These are phyloP conservation scores for Anseranas semipalmata DNA, from an alignment of 2,113 vertebrate genomes.

Conservation along the genomic window DNA sequence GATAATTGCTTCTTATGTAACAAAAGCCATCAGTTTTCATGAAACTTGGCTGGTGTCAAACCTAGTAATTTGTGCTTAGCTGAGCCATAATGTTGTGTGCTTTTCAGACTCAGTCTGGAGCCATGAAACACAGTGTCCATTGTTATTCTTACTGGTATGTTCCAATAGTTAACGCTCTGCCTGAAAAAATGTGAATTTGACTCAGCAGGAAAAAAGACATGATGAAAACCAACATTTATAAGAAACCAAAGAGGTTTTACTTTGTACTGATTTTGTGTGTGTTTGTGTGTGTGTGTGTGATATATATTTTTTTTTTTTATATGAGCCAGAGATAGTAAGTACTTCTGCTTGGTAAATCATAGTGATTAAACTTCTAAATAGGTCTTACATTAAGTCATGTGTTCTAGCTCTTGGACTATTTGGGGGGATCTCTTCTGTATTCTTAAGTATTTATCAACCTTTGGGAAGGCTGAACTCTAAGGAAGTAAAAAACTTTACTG, in stretches of 20 bases:
- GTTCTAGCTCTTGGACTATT: not conserved
- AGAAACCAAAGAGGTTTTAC: not conserved
- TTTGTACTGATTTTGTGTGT: not conserved
- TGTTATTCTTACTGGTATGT: not conserved
- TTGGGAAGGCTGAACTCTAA: not conserved
- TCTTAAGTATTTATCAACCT: not conserved
- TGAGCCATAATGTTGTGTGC: not conserved
- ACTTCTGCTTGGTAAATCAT: not conserved
- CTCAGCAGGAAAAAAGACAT: not conserved
- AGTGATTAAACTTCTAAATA: not conserved
- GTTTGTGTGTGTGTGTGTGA: not conserved
- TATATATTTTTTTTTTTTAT: too few relatives aligned
- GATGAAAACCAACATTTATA: not conserved
- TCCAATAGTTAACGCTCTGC: not conserved
- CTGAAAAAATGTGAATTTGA: not conserved
- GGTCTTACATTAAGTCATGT: not conserved
- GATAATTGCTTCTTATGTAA: not conserved
- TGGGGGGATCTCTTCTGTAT: not conserved
- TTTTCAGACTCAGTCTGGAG: not conserved
- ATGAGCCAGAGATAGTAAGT: not conserved
- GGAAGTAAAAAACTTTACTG: not conserved
- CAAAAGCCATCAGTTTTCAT: not conserved
- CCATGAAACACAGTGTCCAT: accelerated
- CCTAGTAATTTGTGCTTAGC: not conserved
- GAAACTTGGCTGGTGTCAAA: not conserved